Percentiles rank a stretch among this genome's conserved stretches.
phyloP scores from a whole-genome alignment of 2,888 invertebrate genomes.

The Ophioninae sp. region DNA sequence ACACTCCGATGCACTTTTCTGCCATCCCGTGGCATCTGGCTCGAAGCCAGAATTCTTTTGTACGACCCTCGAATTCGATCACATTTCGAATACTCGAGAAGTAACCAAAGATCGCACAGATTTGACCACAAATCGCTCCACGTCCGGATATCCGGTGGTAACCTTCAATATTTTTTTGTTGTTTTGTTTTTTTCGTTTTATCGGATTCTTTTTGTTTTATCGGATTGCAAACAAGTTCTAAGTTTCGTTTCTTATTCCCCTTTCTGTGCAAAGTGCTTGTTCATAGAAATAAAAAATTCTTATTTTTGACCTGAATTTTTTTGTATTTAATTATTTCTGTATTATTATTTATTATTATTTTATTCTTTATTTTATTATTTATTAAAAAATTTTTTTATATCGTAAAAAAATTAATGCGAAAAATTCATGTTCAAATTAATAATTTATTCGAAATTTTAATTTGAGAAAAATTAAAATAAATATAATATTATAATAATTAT shows the following conservation, averaged over 20 bases:
- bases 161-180: neutral
- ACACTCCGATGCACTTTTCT: constrained; percentile 20
- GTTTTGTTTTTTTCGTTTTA: neutral
- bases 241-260: neutral
- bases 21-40: constrained; percentile 44
- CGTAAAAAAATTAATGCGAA: too few species aligned
- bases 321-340: too few species aligned
- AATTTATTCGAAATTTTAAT: too few species aligned
- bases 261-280: neutral
- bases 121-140: neutral
- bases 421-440: too few species aligned
- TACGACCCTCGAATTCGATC: constrained; percentile 57
- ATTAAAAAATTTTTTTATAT: too few species aligned
- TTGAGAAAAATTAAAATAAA: too few species aligned
- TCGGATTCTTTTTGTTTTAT: too few species aligned
- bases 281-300: too few species aligned
- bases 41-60: constrained; percentile 48
- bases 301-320: too few species aligned
- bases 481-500: too few species aligned
- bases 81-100: constrained; percentile 45
- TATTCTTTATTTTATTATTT: too few species aligned
- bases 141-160: constrained; percentile 1
- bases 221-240: constrained; percentile 1
- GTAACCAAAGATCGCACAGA: constrained; percentile 11
- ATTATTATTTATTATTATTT: too few species aligned